Conservation (phyloP, 2,888 invertebrate species). For the Cephus runcator region DNA sequence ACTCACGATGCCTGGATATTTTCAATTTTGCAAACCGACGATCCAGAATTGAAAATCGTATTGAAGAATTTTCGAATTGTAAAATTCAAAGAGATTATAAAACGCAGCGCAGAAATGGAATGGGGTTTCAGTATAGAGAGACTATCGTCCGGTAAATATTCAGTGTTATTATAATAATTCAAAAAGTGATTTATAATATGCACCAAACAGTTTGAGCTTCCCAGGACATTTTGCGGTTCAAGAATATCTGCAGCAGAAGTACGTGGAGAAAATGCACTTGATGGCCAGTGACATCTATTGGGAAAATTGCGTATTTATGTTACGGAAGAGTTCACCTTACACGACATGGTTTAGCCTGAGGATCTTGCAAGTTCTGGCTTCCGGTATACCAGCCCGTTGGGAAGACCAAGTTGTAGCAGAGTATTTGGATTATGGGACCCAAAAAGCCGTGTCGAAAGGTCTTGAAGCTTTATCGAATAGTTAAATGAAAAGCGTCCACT, state of each 20-base stretch:
- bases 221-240: constrained; percentile 33
- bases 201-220: not conserved
- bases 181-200: not conserved
- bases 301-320: constrained; percentile 27
- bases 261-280: constrained; percentile 29
- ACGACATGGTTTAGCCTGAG: not conserved
- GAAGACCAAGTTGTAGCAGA: not conserved
- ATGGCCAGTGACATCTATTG: constrained; percentile 41
- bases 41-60: not conserved
- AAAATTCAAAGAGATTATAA: not conserved
- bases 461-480: not conserved
- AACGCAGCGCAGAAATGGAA: not conserved
- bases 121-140: not conserved
- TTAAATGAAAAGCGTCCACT: too few relatives aligned
- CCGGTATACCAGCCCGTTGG: not conserved
- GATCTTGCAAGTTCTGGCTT: not conserved
- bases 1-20: not conserved
- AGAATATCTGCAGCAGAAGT: constrained; percentile 29
- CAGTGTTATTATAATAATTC: not conserved
- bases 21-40: not conserved
- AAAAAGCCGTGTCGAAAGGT: not conserved
- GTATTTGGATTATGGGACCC: not conserved
- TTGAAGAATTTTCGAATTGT: not conserved
- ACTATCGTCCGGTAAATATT: not conserved
- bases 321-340: constrained; percentile 9